phyloP scores from a whole-genome alignment of 2,888 invertebrate genomes.

The Rapana venosa region DNA sequence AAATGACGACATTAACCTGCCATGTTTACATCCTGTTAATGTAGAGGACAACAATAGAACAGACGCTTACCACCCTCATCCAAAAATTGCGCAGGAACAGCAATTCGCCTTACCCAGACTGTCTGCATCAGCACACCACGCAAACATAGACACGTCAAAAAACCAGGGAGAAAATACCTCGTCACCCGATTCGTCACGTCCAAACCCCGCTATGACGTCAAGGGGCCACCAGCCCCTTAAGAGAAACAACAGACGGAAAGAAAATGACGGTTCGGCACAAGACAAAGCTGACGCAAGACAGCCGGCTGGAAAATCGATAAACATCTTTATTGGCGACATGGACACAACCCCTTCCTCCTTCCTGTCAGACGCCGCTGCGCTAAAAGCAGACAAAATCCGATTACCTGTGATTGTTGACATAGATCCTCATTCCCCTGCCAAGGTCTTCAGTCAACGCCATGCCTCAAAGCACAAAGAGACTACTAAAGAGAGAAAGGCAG shows the following conservation, averaged over 20 bases:
- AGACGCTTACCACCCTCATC: background rate
- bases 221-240: background rate
- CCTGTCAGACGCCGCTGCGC: background rate
- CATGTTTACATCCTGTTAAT: background rate
- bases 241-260: background rate
- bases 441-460: background rate
- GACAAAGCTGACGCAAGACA: background rate
- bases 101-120: background rate
- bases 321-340: background rate
- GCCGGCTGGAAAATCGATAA: background rate
- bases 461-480: background rate
- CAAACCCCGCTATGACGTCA: background rate
- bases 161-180: background rate
- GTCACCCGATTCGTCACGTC: background rate
- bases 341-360: background rate
- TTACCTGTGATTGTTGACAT: background rate
- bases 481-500: background rate
- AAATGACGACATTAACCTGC: background rate
- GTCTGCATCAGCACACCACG: background rate
- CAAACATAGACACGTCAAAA: background rate
- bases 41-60: background rate
- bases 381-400: background rate
- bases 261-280: background rate
- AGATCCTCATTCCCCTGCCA: background rate
- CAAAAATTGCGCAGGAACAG: background rate